Conservation (phyloP, 2,797 vertebrate species). For the Hippopotamyrus pictus region DNA sequence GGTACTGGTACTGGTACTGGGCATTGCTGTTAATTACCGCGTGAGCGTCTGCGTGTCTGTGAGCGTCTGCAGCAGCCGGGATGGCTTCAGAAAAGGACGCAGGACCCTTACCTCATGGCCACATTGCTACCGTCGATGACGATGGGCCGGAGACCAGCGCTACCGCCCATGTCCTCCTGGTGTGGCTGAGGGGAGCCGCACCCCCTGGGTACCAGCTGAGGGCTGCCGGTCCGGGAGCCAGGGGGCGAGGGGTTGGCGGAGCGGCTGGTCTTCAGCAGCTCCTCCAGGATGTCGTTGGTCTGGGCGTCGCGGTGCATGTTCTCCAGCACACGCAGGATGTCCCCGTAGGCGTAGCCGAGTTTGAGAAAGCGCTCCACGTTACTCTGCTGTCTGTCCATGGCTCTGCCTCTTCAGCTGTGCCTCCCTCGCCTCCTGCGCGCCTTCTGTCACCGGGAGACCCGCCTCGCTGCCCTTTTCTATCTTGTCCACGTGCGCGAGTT, state of each 20-base stretch:
- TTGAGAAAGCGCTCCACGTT: slow-evolving; percentile 84
- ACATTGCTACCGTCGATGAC: slow-evolving; percentile 91
- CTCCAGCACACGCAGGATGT: slow-evolving; percentile 73
- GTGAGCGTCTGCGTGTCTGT: too few relatives aligned
- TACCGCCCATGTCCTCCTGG: slow-evolving; percentile 36
- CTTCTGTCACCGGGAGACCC: slow-evolving; percentile 38
- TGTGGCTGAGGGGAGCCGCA: slow-evolving; percentile 39
- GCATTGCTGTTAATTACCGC: too few relatives aligned
- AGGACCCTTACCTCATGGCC: slow-evolving; percentile 79
- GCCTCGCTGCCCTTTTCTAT: slow-evolving; percentile 39
- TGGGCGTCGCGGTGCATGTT: slow-evolving; percentile 70
- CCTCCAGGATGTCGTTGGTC: slow-evolving; percentile 82
- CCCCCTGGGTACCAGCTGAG: slow-evolving; percentile 66
- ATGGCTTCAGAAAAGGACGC: not conserved
- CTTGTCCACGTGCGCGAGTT: slow-evolving; percentile 32
- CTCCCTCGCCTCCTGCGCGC: slow-evolving; percentile 19
- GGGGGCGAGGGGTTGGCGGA: not conserved
- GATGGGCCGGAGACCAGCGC: slow-evolving; percentile 62
- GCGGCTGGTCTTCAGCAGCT: slow-evolving; percentile 77
- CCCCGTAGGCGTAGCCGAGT: slow-evolving; percentile 69
- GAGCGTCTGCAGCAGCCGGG: not conserved
- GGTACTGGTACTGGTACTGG: not conserved
- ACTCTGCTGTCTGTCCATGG: slow-evolving; percentile 58
- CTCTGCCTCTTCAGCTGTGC: not conserved
- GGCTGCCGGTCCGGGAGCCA: slow-evolving; percentile 10